A percentile compares a stretch with the other conserved stretches of the same genome.
Evolutionary conservation across 1,140 invertebrate species (phyloP).

Genomic region (Drosophila subpulchrella): DNA sequence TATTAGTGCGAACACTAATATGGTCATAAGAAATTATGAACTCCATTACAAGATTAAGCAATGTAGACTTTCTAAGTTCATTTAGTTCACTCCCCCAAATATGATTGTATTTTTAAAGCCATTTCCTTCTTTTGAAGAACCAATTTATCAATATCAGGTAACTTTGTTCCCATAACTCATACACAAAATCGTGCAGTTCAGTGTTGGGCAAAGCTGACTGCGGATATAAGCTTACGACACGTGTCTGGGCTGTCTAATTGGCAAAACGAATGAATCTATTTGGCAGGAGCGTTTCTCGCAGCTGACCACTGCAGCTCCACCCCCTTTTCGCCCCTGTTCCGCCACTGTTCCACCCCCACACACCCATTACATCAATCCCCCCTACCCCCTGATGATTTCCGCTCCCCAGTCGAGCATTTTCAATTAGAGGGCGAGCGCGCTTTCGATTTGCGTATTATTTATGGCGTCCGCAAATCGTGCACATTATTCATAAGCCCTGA

Average conservation of each 20-base stretch:
- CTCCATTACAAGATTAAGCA: too few relatives aligned
- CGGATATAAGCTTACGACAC: slow-evolving; percentile 79
- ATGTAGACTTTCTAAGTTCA: too few relatives aligned
- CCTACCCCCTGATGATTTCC: slow-evolving; percentile 19
- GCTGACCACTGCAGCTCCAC: slow-evolving; percentile 33
- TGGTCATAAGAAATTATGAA: too few relatives aligned
- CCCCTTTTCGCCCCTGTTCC: background rate
- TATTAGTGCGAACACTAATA: too few relatives aligned
- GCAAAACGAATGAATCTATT: slow-evolving; percentile 74
- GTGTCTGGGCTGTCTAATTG: slow-evolving; percentile 80
- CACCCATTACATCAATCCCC: background rate
- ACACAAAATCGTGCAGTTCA: background rate
- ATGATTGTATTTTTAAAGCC: too few relatives aligned
- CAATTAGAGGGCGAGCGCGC: slow-evolving; percentile 79
- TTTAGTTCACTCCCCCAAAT: too few relatives aligned
- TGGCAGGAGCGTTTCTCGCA: slow-evolving; percentile 23
- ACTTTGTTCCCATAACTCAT: background rate
- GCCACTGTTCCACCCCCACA: background rate
- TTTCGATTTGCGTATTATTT: slow-evolving; percentile 83
- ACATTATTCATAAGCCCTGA: slow-evolving; percentile 77
- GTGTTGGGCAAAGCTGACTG: slow-evolving; percentile 38
- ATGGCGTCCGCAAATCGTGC: slow-evolving; percentile 78
- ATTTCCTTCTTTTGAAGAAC: background rate
- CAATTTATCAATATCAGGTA: slow-evolving; percentile 5
- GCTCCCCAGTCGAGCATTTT: slow-evolving; percentile 60